Base-by-base conservation (phyloP, 1,140 invertebrate genomes). In the Aphidius gifuensis region DNA sequence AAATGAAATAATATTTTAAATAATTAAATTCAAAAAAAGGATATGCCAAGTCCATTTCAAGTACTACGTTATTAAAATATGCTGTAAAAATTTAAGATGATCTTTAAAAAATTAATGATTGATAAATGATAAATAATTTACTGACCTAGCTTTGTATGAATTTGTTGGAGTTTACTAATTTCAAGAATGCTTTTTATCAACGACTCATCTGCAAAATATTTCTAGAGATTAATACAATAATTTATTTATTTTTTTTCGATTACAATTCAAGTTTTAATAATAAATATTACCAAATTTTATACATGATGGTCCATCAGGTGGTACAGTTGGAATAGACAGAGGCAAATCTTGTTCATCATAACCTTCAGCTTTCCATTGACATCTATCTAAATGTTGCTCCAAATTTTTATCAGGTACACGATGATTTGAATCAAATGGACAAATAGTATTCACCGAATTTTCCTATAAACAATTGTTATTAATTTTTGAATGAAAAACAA, bases 291-390 rank as follows among this genome's bases (percentile, higher is more conserved):
- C 75, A 68, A 82, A 69, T 67, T 66, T 71, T 50, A 78, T 69
- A 40, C 61, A 76, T 44, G 68, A 74, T 50, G 66, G 48, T 62
- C 66, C 51, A 45, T 71, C 61, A 9, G 54, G 11, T 9, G 68
- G 21, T 32, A 71, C 50, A 9, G 56, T 60, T 47, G 80, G 68
- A 58, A 80, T 77, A 4, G 84, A 81, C 43, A 85, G 68, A 57
- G 80, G 80, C 9, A 78, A 44, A 57, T 83, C 80, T 3, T 76
- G 64, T 59, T 72, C 57, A 40, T 65, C 59, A 65, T 85, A 85
- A 60, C 83, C 83, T 66, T 82, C 77, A 9, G 72, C 70, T 69
- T 75, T 82, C 74, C 83, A 77, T 55, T 75, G 74, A 70, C 84
- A 85, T 55, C 64, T 70, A 45, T 78, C 62, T 4, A 83, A 60